A percentile compares a stretch with the other conserved stretches of the same genome.
Conservation (phyloP, 2,797 vertebrate species). For the Acipenser transmontanus region DNA sequence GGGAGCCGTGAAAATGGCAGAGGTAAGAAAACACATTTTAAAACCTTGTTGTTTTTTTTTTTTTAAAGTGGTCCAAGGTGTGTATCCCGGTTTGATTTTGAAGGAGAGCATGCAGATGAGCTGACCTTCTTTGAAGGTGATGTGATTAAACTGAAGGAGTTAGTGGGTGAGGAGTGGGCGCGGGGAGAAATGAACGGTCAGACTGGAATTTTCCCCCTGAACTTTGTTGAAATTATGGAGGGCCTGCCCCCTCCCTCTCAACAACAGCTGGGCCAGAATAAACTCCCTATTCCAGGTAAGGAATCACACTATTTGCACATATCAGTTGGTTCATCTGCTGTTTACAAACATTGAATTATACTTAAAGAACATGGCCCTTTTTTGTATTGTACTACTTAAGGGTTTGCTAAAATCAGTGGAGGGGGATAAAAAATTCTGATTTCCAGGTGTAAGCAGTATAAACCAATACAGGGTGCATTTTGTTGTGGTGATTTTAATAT, state of each 20-base stretch:
- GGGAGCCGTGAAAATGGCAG: neutral
- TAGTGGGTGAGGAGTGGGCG: constrained; percentile 81
- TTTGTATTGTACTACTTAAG: too few relatives aligned
- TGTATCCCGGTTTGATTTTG: constrained; percentile 75
- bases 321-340: too few relatives aligned
- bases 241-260: constrained; percentile 42
- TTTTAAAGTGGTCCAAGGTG: constrained; percentile 53
- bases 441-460: too few relatives aligned
- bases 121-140: constrained; percentile 85
- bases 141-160: constrained; percentile 69
- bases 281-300: constrained; percentile 51
- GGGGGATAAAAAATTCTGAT: too few relatives aligned
- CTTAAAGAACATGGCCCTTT: too few relatives aligned
- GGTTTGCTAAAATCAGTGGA: too few relatives aligned
- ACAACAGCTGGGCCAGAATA: constrained; percentile 33
- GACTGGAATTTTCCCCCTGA: constrained; percentile 78
- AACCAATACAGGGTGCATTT: too few relatives aligned
- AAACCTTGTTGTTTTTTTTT: neutral
- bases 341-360: too few relatives aligned
- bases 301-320: too few relatives aligned
- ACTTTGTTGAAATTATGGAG: constrained; percentile 72
- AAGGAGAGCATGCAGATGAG: constrained; percentile 79
- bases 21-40: too few relatives aligned
- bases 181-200: constrained; percentile 71
- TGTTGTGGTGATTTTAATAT: too few relatives aligned